phyloP scores from a whole-genome alignment of 2,797 vertebrate species.

The Phrynocephalus guinanensis region DNA sequence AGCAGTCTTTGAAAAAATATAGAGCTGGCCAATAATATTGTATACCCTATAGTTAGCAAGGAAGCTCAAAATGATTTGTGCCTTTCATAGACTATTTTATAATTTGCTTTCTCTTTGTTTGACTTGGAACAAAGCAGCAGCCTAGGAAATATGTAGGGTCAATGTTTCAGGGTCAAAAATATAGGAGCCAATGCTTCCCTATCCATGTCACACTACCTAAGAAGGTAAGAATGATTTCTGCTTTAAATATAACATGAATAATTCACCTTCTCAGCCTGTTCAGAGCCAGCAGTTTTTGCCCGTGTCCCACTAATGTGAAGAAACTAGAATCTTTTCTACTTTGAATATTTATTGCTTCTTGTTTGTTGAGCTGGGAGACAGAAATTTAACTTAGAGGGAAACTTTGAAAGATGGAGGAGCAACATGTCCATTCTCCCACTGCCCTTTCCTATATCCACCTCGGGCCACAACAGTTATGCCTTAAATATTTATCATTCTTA shows the following conservation, averaged over 20 bases:
- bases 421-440: not conserved
- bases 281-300: too few species aligned
- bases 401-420: not conserved
- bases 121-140: not conserved
- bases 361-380: not conserved
- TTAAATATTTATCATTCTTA: not conserved
- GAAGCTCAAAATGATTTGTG: not conserved
- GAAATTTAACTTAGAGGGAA: not conserved
- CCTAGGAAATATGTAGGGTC: not conserved
- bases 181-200: not conserved
- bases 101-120: not conserved
- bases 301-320: too few species aligned
- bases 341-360: not conserved
- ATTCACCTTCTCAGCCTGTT: not conserved
- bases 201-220: not conserved
- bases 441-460: not conserved
- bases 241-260: not conserved
- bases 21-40: not conserved
- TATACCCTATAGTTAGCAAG: not conserved
- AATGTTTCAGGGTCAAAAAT: not conserved
- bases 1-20: not conserved
- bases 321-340: not conserved
- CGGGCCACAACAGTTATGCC: not conserved
- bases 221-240: not conserved
- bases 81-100: not conserved